Percentiles rank a stretch among this genome's conserved stretches.
Conservation (phyloP, 2,113 vertebrate genomes). For the Lipotes vexillifer region DNA sequence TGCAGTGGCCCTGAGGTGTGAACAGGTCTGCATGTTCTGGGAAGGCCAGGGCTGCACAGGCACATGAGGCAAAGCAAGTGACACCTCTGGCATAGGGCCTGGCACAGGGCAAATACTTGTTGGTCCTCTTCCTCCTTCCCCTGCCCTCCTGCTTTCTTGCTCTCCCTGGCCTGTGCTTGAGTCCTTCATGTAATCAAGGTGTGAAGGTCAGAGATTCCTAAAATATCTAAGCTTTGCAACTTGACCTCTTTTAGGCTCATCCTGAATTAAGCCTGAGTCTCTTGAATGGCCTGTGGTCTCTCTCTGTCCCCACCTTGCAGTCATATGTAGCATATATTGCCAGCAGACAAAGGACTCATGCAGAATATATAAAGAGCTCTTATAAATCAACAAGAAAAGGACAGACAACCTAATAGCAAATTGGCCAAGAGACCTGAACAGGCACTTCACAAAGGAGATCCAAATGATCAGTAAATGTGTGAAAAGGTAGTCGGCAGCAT, state of each 20-base stretch:
- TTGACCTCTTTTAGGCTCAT: not conserved
- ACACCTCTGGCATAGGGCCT: not conserved
- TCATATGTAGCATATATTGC: not conserved
- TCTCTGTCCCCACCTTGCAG: not conserved
- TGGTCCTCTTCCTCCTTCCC: not conserved
- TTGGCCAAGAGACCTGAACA: not conserved
- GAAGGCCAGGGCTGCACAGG: not conserved
- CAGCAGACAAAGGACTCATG: not conserved
- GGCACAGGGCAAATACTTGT: not conserved
- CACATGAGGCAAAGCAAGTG: not conserved
- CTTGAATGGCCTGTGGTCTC: not conserved
- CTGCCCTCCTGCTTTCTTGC: not conserved
- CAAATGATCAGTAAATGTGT: not conserved
- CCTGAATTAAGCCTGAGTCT: not conserved
- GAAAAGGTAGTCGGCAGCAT: not conserved
- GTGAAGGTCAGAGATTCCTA: not conserved
- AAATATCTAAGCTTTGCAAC: not conserved
- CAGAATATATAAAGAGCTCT: not conserved
- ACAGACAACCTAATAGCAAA: not conserved
- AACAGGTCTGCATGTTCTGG: not conserved
- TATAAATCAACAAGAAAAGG: not conserved
- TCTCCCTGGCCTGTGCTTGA: not conserved
- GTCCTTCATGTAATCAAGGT: not conserved
- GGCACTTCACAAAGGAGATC: not conserved
- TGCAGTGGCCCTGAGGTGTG: not conserved